phyloP scores from a whole-genome alignment of 2,797 vertebrate species.

The Epinephelus awoara region DNA sequence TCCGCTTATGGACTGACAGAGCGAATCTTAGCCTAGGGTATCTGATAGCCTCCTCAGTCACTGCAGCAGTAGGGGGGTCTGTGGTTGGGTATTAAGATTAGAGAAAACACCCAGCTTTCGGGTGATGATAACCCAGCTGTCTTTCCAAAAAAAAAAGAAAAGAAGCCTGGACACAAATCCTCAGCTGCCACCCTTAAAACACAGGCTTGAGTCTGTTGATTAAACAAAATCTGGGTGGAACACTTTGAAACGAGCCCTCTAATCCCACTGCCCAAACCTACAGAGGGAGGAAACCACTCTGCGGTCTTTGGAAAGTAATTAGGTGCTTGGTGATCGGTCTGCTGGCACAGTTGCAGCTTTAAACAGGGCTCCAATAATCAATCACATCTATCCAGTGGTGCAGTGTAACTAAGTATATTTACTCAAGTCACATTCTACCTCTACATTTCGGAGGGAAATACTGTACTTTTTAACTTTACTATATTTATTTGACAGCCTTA shows the following conservation, averaged over 20 bases:
- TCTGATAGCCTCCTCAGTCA: conserved; percentile 24
- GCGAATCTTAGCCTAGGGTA: conserved; percentile 3
- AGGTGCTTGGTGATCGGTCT: conserved; percentile 27
- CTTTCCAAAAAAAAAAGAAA: conserved; percentile 9
- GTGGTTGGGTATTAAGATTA: conserved; percentile 48
- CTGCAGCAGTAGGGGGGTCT: conserved; percentile 11
- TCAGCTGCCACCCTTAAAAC: conserved; percentile 29
- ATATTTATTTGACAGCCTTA: not conserved
- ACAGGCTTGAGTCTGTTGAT: conserved; percentile 20
- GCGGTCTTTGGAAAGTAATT: conserved; percentile 46
- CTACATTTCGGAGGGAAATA: not conserved
- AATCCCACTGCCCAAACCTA: conserved; percentile 39
- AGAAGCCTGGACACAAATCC: conserved; percentile 43
- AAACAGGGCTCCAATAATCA: conserved; percentile 33
- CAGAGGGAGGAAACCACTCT: conserved; percentile 20
- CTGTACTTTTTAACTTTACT: not conserved
- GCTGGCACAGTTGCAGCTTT: not conserved
- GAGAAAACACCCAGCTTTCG: conserved; percentile 26
- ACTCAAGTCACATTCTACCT: not conserved
- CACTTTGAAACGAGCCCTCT: conserved; percentile 33
- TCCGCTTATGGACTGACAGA: conserved; percentile 15
- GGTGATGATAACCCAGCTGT: conserved; percentile 42
- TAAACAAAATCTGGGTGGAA: conserved; percentile 40
- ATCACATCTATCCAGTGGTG: conserved; percentile 10
- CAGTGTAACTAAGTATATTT: not conserved